Evolutionary conservation across 2,113 vertebrate species (phyloP).

Genomic region (Pampusana beccarii): DNA sequence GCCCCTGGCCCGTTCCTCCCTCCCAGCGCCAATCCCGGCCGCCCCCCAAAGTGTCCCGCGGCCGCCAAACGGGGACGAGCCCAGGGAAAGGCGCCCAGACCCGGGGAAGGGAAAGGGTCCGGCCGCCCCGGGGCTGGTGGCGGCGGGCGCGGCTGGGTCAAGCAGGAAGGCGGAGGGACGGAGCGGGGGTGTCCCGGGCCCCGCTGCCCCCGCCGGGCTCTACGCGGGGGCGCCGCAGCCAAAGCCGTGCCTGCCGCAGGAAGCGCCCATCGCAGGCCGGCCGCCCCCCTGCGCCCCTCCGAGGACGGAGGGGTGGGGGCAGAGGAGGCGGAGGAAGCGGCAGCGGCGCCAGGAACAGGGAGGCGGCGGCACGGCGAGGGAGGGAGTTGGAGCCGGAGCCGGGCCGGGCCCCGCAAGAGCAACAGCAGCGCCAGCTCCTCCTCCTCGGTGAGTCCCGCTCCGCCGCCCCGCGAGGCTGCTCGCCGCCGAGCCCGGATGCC

Average conservation of each 20-base stretch:
- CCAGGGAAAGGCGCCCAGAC: background rate
- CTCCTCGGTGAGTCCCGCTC: constrained; percentile 37
- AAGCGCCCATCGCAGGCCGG: background rate
- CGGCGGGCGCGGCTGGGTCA: background rate
- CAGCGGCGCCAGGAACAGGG: constrained; percentile 39
- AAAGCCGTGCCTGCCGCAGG: background rate
- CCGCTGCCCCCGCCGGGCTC: background rate
- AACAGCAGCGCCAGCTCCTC: constrained; percentile 28
- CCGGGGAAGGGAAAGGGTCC: background rate
- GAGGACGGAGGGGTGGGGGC: constrained; percentile 39
- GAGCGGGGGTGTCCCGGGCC: background rate
- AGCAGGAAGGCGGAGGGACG: background rate
- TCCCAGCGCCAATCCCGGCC: background rate
- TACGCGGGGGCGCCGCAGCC: background rate
- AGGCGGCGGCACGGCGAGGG: constrained; percentile 12
- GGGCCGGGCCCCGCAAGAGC: constrained; percentile 34
- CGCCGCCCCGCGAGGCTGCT: background rate
- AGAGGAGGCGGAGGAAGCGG: constrained; percentile 33
- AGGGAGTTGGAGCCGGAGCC: background rate
- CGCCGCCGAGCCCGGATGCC: background rate
- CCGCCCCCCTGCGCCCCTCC: background rate
- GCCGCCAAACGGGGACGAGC: background rate
- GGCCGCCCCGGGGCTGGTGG: background rate
- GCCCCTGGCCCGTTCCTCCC: background rate
- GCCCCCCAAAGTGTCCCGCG: background rate